Conservation (phyloP, 1,140 invertebrate genomes). For the Euura lappo region DNA sequence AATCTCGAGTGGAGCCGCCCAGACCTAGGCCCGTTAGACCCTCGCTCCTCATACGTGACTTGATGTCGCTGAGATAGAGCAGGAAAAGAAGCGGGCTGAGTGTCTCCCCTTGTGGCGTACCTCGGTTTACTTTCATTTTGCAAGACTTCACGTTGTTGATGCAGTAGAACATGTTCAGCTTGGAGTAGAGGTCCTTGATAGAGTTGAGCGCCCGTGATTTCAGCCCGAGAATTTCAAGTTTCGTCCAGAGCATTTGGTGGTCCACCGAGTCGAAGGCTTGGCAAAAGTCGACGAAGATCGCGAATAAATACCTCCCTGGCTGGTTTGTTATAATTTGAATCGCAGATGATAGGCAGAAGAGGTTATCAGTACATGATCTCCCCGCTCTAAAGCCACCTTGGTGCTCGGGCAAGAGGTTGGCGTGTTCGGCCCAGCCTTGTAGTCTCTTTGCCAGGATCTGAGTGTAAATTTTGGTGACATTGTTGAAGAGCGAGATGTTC, state of each 20-base stretch:
- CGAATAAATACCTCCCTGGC: not conserved
- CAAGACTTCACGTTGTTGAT: too few relatives aligned
- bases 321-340: not conserved
- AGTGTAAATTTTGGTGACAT: conserved; percentile 1
- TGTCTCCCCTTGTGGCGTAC: conserved; percentile 6
- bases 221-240: not conserved
- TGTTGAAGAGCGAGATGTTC: conserved; percentile 10
- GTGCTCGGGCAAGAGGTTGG: not conserved
- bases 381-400: conserved; percentile 9
- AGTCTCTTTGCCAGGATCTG: not conserved
- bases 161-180: too few relatives aligned
- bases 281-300: conserved; percentile 4
- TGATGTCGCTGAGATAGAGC: not conserved
- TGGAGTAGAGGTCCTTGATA: too few relatives aligned
- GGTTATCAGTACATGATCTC: not conserved
- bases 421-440: not conserved
- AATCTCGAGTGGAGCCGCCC: not conserved
- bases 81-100: not conserved
- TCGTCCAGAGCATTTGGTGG: not conserved
- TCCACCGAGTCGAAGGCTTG: conserved; percentile 7
- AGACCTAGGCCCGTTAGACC: not conserved
- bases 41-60: not conserved
- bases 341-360: not conserved
- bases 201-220: too few relatives aligned
- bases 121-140: not conserved